Evolutionary conservation across 2,113 vertebrate genomes (phyloP).

Genomic region (rabbit (Oryctolagus cuniculus)): DNA sequence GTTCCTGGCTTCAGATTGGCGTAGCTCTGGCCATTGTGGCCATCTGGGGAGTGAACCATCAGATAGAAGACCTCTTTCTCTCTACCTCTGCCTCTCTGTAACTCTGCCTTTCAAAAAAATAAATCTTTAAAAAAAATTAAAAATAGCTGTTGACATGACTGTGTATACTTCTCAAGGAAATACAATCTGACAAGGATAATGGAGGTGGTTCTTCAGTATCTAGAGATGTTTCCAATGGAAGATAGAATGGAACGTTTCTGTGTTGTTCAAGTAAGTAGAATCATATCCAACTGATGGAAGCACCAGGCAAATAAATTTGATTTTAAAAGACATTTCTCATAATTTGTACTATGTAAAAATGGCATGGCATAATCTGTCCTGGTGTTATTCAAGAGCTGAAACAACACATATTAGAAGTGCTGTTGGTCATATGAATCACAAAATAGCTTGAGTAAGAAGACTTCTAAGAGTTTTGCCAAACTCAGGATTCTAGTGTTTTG

Average conservation of each 20-base stretch:
- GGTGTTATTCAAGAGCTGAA: background rate
- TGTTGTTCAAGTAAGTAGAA: background rate
- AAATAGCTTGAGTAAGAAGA: background rate
- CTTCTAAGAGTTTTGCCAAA: background rate
- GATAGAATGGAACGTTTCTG: background rate
- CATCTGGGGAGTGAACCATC: no score
- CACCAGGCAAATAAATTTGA: background rate
- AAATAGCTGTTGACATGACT: background rate
- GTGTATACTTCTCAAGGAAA: slow-evolving; percentile 26
- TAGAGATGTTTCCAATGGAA: slow-evolving; percentile 19
- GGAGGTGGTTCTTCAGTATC: background rate
- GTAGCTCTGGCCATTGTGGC: no score
- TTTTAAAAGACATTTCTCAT: background rate
- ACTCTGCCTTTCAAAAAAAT: no score
- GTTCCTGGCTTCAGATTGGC: no score
- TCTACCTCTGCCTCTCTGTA: no score
- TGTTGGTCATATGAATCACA: background rate
- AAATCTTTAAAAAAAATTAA: no score
- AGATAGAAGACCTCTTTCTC: no score
- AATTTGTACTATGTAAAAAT: slow-evolving; percentile 30
- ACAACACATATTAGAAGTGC: background rate
- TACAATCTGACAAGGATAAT: background rate
- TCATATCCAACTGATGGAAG: slow-evolving; percentile 13
- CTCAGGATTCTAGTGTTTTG: background rate
- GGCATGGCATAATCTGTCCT: background rate